Percentiles rank a stretch among this genome's conserved stretches.
phyloP scores from a whole-genome alignment of 2,113 vertebrate genomes.

The Myotis davidii region DNA sequence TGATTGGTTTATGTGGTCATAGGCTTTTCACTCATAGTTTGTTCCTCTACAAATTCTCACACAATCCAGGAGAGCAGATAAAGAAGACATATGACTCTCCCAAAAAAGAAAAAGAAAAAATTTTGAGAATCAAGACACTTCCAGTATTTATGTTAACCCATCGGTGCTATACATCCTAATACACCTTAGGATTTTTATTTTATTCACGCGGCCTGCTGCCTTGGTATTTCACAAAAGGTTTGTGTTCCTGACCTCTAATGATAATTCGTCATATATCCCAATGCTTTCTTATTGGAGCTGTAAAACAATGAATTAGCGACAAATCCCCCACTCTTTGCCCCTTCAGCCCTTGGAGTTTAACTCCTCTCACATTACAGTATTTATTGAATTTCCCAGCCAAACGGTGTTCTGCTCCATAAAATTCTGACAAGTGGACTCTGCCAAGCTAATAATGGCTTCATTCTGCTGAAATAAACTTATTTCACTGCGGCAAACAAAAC shows the following conservation, averaged over 20 bases:
- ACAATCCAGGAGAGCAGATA: neutral
- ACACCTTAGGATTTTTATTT: constrained; percentile 60
- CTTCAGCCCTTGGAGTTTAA: constrained; percentile 91
- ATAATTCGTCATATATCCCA: constrained; percentile 68
- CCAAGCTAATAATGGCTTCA: constrained; percentile 94
- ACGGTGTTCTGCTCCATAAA: constrained; percentile 96
- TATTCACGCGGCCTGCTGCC: constrained; percentile 13
- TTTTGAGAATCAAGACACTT: constrained; percentile 1
- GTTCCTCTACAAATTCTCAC: constrained; percentile 43
- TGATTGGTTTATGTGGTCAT: neutral
- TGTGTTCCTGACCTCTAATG: constrained; percentile 75
- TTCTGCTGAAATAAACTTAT: constrained; percentile 97
- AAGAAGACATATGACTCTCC: constrained; percentile 19
- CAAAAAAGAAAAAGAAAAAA: constrained; percentile 48
- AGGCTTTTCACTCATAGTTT: constrained; percentile 27
- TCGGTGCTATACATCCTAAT: neutral
- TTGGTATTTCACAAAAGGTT: constrained; percentile 34
- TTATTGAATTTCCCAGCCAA: constrained; percentile 96
- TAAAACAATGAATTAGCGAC: constrained; percentile 84
- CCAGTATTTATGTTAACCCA: constrained; percentile 47
- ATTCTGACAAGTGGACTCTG: constrained; percentile 94
- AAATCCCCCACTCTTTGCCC: constrained; percentile 84
- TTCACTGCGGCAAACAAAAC: constrained; percentile 97
- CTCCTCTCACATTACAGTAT: constrained; percentile 91
- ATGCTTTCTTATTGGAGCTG: constrained; percentile 77